Evolutionary conservation across 92 coral and sea anemone species (phyloP), one percentile per base, ranked within the genome.

Genomic region (Muricea muricata): DNA sequence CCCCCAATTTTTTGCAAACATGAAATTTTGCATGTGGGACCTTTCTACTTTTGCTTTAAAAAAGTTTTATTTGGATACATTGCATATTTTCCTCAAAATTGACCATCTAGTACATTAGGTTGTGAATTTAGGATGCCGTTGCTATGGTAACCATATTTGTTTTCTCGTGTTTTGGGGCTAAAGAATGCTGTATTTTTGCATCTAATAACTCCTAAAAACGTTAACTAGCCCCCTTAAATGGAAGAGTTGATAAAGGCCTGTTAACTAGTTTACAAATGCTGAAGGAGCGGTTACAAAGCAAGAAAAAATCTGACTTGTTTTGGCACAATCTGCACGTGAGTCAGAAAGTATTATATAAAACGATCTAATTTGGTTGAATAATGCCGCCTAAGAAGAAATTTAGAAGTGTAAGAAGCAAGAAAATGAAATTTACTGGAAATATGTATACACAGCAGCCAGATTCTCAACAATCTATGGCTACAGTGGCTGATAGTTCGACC

Each of bases 351-450:
- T 61, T 66, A 81, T 34, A 33, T 66, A 61, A 46, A 30, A 48
- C 57, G 68, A 66, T 81, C 86, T 75, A 33, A 66, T 73, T 76
- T 76, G 30, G 29, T 30, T 42, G 66, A 54, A 45, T 41, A 41
- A 30, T 47, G 7, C 25, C 26, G 39, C 35, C 47, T 45, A 42
- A 67, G 46, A 48, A 81, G 21, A 54, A 81, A 28, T 17, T 15
- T 40, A 29, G 86, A 67, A 42, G 46, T 21, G 63, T 48, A 28
- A 31, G 86, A 82, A 37, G 85, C 33, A 82, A 82, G 86, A 81
- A 81, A 81, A 81, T 79, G 40, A 81, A 40, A 70, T 82, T 82
- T 82, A 82, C 86, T 30, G 86, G 86, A 24, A 68, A 82, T 20
- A 24, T 15, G 42, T 82, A 69, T 42, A 82, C 86, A 31, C 68